Base-by-base conservation (phyloP, 2,797 vertebrate species). In the Mormyrus proboscirostris region DNA sequence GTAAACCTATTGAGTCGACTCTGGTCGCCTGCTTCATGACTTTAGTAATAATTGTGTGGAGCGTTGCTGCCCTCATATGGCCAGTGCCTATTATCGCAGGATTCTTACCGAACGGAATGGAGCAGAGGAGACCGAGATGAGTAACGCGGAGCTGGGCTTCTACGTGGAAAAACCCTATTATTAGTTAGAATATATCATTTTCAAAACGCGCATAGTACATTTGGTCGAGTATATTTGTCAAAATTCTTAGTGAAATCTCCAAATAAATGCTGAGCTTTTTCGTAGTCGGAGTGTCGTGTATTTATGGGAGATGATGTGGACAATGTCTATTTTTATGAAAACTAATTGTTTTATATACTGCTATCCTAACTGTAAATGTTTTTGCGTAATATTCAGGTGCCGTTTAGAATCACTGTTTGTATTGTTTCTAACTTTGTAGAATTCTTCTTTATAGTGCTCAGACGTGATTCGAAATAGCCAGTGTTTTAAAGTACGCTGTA, bases 41-140 rank as follows among this genome's bases (percentile, higher is more conserved):
- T 94, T 93, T 99, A 94, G 98, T 99, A 89, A 99, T 99, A 94
- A 99, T 99, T 84, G 97, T 99, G 93, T 99, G 98, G 98, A 99
- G 98, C 92, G 98, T 99, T 95, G 98, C 98, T 95, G 98, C 98
- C 94, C 98, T 99, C 97, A 99, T 99, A 96, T 99, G 98, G 98
- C 98, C 98, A 62, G 98, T 99, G 85, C 98, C 98, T 88, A 99
- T 99, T 94, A 99, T 99, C 96, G 98, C 98, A 93, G 98, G 98
- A 50, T 99, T 99, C 94, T 93, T 99, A 92, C 98, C 98, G 89
- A 99, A 99, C 90, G 98, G 98, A 91, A 99, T 99, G 98, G 98
- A 99, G 95, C 98, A 99, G 95, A 96, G 98, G 90, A 96, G 98
- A 92, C 96, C 96, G 41, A 62, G 86, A 65, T 88, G 86, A 88